phyloP scores from a whole-genome alignment of 2,113 vertebrate genomes.

The Caretta caretta region DNA sequence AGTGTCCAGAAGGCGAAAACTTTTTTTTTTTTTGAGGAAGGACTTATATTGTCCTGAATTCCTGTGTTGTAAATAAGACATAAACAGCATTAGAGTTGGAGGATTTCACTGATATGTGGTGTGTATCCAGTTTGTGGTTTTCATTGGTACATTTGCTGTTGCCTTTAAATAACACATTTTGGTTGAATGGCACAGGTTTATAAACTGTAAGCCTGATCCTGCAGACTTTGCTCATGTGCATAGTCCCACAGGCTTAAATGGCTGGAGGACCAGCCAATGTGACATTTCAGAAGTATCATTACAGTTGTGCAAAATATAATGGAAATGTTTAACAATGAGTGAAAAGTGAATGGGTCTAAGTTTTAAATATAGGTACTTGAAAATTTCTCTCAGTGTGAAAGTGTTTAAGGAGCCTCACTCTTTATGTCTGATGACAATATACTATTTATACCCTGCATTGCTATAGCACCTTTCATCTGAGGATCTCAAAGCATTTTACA shows the following conservation, averaged over 20 bases:
- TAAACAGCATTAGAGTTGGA: constrained; percentile 42
- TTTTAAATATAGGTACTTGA: not conserved
- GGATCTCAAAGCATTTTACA: not conserved
- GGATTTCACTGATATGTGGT: constrained; percentile 2
- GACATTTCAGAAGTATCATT: not conserved
- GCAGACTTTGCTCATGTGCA: not conserved
- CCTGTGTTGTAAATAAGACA: constrained; percentile 64
- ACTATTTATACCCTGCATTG: not conserved
- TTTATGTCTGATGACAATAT: not conserved
- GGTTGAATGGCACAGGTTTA: not conserved
- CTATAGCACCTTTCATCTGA: not conserved
- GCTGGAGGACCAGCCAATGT: not conserved
- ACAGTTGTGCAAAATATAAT: not conserved
- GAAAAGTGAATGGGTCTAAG: not conserved
- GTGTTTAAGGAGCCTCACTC: not conserved
- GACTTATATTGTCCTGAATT: constrained; percentile 73
- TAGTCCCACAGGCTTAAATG: not conserved
- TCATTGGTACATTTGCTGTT: not conserved
- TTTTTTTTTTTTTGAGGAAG: constrained; percentile 58
- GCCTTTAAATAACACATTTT: not conserved
- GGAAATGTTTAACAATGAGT: not conserved
- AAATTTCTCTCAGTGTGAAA: not conserved
- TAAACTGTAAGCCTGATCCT: not conserved
- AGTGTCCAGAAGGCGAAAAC: constrained; percentile 49
- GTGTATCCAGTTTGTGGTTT: not conserved